Percentiles rank a stretch among this genome's conserved stretches.
These are phyloP conservation scores for Ciona savignyi DNA, from an alignment of 23 tunicate genomes.

Conservation along the genomic window DNA sequence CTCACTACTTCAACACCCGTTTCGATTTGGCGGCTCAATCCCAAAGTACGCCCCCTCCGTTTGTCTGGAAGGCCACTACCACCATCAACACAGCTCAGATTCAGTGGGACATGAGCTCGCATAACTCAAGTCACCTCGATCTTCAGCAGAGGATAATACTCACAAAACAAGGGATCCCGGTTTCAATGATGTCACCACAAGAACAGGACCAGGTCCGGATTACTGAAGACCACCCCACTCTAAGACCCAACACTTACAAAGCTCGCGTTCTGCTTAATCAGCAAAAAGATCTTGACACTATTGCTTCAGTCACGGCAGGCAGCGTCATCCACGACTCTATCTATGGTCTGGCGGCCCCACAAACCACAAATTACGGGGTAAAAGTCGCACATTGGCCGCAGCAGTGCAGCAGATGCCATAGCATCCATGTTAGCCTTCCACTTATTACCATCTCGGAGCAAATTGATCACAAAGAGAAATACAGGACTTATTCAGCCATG, in stretches of 20 bases:
- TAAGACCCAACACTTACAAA: not conserved
- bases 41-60: not conserved
- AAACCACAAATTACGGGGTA: not conserved
- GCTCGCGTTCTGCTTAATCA: not conserved
- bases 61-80: not conserved
- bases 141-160: not conserved
- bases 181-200: conserved; percentile 1
- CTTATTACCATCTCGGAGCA: not conserved
- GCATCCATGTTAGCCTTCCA: not conserved
- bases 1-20: conserved; percentile 1
- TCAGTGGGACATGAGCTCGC: conserved; percentile 4
- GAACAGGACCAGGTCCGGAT: conserved; percentile 2
- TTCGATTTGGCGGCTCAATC: not conserved
- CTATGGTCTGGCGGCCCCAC: not conserved
- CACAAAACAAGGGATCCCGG: not conserved
- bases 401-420: not conserved
- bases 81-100: conserved; percentile 3
- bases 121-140: not conserved
- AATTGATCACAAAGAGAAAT: not conserved
- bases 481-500: not conserved
- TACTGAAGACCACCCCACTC: not conserved
- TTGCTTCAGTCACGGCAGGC: not conserved
- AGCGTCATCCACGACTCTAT: not conserved
- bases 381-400: not conserved
- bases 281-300: not conserved